Evolutionary conservation across 2,113 vertebrate genomes (phyloP).

Genomic region (Gambusia affinis): DNA sequence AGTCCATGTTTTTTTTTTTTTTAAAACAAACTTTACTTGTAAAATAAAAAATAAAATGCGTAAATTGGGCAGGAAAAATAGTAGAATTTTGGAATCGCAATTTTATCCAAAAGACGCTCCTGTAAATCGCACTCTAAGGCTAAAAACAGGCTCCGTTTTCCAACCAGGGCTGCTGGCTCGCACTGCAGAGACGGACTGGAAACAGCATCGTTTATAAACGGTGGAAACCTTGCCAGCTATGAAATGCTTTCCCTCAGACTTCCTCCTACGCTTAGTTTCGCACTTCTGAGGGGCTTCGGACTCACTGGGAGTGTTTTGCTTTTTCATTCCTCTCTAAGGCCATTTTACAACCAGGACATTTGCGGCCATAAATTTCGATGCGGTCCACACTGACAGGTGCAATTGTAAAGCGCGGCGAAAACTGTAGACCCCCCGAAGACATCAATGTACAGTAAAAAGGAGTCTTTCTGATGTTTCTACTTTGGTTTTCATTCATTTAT

Average conservation of each 20-base stretch:
- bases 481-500: slow-evolving; percentile 1
- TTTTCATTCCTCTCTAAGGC: slow-evolving; percentile 89
- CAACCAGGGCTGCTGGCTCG: slow-evolving; percentile 45
- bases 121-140: too few species aligned
- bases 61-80: neutral
- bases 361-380: slow-evolving; percentile 96
- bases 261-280: slow-evolving; percentile 95
- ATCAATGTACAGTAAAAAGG: slow-evolving; percentile 71
- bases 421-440: slow-evolving; percentile 85
- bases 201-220: slow-evolving; percentile 82
- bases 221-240: slow-evolving; percentile 79
- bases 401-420: slow-evolving; percentile 95
- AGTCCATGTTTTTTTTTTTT: neutral
- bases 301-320: slow-evolving; percentile 87
- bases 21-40: neutral
- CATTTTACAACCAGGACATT: slow-evolving; percentile 88
- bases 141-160: slow-evolving; percentile 12
- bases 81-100: slow-evolving; percentile 20
- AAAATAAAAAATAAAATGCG: neutral
- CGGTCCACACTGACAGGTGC: slow-evolving; percentile 97
- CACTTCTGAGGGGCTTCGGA: slow-evolving; percentile 85
- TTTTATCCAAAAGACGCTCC: slow-evolving; percentile 5
- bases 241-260: slow-evolving; percentile 90
- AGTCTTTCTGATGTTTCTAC: slow-evolving; percentile 57
- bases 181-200: slow-evolving; percentile 37